Evolutionary conservation across 2,113 vertebrate species (phyloP).

Genomic region (Ascaphus truei): DNA sequence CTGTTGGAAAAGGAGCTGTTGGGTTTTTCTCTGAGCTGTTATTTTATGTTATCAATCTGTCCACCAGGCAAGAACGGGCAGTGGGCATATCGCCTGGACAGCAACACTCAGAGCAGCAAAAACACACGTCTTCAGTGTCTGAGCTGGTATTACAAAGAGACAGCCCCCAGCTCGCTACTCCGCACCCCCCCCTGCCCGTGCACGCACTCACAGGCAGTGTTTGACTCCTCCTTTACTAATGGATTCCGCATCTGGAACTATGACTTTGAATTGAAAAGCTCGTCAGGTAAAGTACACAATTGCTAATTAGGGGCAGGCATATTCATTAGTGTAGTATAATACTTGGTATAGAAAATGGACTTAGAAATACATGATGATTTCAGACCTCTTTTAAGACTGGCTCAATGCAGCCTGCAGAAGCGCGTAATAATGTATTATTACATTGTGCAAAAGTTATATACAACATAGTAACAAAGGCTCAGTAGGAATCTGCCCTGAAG

Average conservation of each 20-base stretch:
- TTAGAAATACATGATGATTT: too few species aligned
- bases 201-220: not conserved
- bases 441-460: too few species aligned
- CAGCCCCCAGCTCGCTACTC: not conserved
- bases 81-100: conserved; percentile 13
- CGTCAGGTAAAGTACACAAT: conserved; percentile 1
- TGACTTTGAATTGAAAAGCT: not conserved
- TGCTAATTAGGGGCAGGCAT: too few species aligned
- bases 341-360: too few species aligned
- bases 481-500: too few species aligned
- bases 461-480: too few species aligned
- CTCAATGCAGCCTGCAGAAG: too few species aligned
- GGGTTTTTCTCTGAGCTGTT: too few species aligned
- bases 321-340: too few species aligned
- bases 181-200: not conserved
- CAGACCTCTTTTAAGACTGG: too few species aligned
- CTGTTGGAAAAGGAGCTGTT: too few species aligned
- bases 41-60: not conserved
- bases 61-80: not conserved
- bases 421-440: too few species aligned
- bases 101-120: not conserved
- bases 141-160: not conserved
- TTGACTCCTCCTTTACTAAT: not conserved
- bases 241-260: not conserved
- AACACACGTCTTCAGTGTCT: not conserved